Evolutionary conservation across 2,797 vertebrate genomes (phyloP), one percentile per base, ranked within the genome.

Genomic region (Sphaeramia orbicularis): DNA sequence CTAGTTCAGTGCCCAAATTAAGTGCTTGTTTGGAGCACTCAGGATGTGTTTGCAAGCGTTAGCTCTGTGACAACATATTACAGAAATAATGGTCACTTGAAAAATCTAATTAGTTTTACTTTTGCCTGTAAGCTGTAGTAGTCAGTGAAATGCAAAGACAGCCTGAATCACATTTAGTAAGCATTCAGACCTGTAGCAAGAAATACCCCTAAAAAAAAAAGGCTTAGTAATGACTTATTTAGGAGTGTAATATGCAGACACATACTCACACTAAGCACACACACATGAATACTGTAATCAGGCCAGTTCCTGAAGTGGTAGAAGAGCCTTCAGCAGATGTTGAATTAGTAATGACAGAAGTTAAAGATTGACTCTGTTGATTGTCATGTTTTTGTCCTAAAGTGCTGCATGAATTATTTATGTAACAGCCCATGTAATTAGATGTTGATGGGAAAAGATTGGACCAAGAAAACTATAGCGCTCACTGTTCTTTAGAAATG

Each of bases 21-120:
- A 93, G 92, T 89, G 90, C 87, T 94, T 88, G 86, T 93, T 93
- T 86, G 80, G 81, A 87, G 83, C 83, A 81, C 86, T 84, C 36
- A 1, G 64, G 73, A 78, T 86, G 84, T 91, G 87, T 89, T 88
- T 89, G 89, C 87, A 81, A 89, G 84, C 77, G 47, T 79, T 80
- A 89, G 86, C 88, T 91, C 90, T 83, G 74, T 93, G 91, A 92
- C 90, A 91, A 91, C 89, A 90, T 91, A 93, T 93, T 92, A 93
- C 77, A 85, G 88, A 90, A 92, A 91, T 91, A 93, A 93, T 91
- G 86, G 91, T 91, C 90, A 91, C 86, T 91, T 89, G 68, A 91
- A 90, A 91, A 84, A 86, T 92, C 71, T 68, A 87, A 92, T 93
- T 90, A 71, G 71, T 86, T 89, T 86, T 86, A 74, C 78, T 87